Evolutionary conservation across 2,113 vertebrate species (phyloP).

Genomic region (Camelus dromedarius): DNA sequence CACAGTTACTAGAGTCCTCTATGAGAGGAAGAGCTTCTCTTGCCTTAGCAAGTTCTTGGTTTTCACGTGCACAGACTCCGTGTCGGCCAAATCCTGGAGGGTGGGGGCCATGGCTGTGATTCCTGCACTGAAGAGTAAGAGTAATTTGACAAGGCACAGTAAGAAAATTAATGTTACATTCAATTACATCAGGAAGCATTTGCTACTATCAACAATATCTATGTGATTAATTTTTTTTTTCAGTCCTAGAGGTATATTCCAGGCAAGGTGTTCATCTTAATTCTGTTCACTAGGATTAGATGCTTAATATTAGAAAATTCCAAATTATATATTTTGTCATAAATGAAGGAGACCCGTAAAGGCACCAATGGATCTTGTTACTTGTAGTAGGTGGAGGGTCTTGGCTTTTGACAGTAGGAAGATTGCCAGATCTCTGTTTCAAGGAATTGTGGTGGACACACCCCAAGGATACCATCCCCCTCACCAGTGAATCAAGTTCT

Average conservation of each 20-base stretch:
- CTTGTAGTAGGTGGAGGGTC: not conserved
- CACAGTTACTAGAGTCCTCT: conserved; percentile 94
- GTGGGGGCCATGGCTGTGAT: conserved; percentile 87
- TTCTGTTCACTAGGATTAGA: conserved; percentile 12
- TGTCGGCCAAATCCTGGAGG: conserved; percentile 80
- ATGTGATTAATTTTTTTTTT: not conserved
- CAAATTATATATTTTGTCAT: conserved; percentile 20
- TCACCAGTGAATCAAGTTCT: not conserved
- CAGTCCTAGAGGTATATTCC: not conserved
- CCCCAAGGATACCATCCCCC: not conserved
- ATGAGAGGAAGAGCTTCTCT: conserved; percentile 86
- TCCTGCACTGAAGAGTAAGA: conserved; percentile 85
- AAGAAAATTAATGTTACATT: conserved; percentile 36
- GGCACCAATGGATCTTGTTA: not conserved
- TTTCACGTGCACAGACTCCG: conserved; percentile 46
- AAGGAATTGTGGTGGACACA: not conserved
- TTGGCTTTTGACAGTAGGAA: not conserved
- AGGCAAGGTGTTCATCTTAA: conserved; percentile 13
- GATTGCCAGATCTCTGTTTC: not conserved
- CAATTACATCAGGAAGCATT: not conserved
- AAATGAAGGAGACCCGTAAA: conserved; percentile 51
- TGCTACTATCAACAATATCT: not conserved
- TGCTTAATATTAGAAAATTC: conserved; percentile 14
- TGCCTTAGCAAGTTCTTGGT: conserved; percentile 85
- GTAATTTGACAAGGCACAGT: conserved; percentile 55